Base-by-base conservation (phyloP, 2,888 invertebrate genomes). In the Thecocarcelia acutangulata region DNA sequence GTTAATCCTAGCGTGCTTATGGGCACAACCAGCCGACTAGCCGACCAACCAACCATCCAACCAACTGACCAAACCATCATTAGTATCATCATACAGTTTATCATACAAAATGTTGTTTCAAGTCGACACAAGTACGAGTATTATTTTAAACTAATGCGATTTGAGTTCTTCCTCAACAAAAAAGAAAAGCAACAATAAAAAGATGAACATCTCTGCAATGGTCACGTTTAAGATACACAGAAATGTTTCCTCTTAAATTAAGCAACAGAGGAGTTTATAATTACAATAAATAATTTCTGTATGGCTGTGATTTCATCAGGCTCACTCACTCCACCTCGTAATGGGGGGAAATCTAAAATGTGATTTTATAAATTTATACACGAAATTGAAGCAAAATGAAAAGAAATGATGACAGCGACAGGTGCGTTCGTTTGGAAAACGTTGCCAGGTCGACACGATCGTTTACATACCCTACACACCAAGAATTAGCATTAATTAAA, bases 401-500 rank as follows among this genome's bases (percentile, higher is more conserved):
- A 54, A 21, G 40, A 81, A 82, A 64, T 74, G 74, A 82, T 78
- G 82, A 78, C 70, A 82, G 70, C 74, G 82, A 74, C 82, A 82
- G 82, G 82, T 82, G 82, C 78, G 70, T 82, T 74, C 78, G 59
- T 52, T 69, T 63, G 76, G 68, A 73, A 69, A 70, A 33, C 48
- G 13, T 13, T 74, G 56, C 13, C 24, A 64, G 56, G 9, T 15
- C n/a, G 17, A 76, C 64, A 56, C 61, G 50, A 19, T 50, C 44
- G 56, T 12, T 52, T 15, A 5, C 13, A 56, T 33, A 61, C 54
- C 52, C 72, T 72, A 59, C 48, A 17, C 40, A 21, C n/a, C 11
- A 17, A n/a, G n/a, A n/a, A n/a, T n/a, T 28, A 54, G 24, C 24
- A 2, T 24, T 3, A 24, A n/a, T n/a, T n/a, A n/a, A n/a, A n/a